Evolutionary conservation across 2,113 vertebrate species (phyloP).

Genomic region (Amazona guildingii): DNA sequence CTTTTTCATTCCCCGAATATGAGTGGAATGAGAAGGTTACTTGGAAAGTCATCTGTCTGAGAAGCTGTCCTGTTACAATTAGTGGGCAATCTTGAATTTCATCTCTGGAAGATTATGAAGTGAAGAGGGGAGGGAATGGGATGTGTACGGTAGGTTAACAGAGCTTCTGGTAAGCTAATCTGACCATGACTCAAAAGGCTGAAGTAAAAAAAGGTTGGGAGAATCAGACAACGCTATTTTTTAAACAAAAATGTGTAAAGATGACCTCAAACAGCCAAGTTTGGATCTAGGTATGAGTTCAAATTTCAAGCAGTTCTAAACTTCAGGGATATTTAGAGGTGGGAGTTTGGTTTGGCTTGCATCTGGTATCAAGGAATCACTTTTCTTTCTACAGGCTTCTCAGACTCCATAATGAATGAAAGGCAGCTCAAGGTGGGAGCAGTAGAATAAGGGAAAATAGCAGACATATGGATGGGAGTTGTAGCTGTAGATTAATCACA

Average conservation of each 20-base stretch:
- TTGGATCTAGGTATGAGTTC: neutral
- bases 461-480: neutral
- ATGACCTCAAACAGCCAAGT: neutral
- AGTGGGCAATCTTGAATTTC: conserved; percentile 65
- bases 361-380: neutral
- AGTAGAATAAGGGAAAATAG: neutral
- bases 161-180: neutral
- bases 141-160: neutral
- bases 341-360: neutral
- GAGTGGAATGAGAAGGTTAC: conserved; percentile 71
- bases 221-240: neutral
- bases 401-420: conserved; percentile 4
- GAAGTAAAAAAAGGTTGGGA: neutral
- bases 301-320: conserved; percentile 2
- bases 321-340: neutral
- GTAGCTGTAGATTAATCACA: neutral
- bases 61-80: conserved; percentile 66
- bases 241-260: conserved; percentile 14
- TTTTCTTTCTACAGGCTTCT: neutral
- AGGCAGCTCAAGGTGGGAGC: neutral
- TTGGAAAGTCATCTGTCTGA: conserved; percentile 71
- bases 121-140: neutral
- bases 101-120: conserved; percentile 49
- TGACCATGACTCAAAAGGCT: neutral
- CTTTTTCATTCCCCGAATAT: conserved; percentile 49